Evolutionary conservation across 92 coral and sea anemone species (phyloP).

Genomic region (Zoanthus sansibaricus): DNA sequence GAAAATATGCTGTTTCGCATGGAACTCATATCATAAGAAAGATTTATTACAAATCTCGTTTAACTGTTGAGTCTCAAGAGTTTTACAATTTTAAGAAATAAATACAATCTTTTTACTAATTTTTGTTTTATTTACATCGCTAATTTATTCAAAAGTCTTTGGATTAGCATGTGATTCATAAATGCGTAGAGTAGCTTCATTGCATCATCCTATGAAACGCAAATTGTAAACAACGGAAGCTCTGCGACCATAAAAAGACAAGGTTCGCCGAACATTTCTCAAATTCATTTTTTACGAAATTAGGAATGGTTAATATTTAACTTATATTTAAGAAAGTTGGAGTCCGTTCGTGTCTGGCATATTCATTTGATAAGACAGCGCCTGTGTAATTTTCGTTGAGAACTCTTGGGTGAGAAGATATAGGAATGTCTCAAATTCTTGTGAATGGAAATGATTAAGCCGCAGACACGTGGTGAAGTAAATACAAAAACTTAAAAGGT

Average conservation of each 20-base stretch:
- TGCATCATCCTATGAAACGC: conserved; percentile 8
- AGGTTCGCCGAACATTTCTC: conserved; percentile 2
- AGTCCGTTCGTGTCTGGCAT: neutral
- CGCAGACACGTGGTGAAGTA: too few relatives aligned
- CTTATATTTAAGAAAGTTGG: neutral
- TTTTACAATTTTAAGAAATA: neutral
- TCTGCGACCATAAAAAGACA: neutral
- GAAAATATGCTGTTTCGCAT: neutral
- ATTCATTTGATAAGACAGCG: neutral
- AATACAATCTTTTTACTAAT: neutral
- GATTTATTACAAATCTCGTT: neutral
- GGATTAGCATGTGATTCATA: neutral
- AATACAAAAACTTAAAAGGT: too few relatives aligned
- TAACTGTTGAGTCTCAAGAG: neutral
- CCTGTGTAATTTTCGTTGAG: neutral
- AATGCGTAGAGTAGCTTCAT: neutral
- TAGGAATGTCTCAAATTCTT: too few relatives aligned
- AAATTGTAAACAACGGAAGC: conserved; percentile 13
- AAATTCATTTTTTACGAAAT: neutral
- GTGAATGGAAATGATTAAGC: too few relatives aligned
- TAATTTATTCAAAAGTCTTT: conserved; percentile 1
- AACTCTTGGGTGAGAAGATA: neutral
- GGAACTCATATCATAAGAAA: neutral
- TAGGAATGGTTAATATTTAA: conserved; percentile 24
- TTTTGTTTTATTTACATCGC: conserved; percentile 10